Conservation (phyloP, 2,888 invertebrate genomes). For the Parasteatoda lunata region DNA sequence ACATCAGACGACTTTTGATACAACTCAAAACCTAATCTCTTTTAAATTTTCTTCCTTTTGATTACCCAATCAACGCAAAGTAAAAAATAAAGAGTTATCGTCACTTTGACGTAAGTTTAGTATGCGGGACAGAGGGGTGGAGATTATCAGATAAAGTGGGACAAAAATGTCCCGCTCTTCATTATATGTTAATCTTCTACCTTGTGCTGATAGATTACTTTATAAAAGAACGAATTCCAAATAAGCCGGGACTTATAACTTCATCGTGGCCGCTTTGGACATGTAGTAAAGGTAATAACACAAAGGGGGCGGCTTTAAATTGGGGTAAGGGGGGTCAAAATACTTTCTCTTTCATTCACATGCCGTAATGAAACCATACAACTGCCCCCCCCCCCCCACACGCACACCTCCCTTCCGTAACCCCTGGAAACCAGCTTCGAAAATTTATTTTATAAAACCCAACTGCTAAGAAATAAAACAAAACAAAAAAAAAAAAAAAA, state of each 20-base stretch:
- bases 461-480: constrained; percentile 8
- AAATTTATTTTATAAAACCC: constrained; percentile 65
- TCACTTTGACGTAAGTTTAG: not conserved
- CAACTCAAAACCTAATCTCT: not conserved
- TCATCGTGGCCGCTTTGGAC: constrained; percentile 47
- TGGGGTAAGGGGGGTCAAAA: constrained; percentile 14
- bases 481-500: constrained; percentile 37
- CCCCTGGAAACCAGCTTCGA: constrained; percentile 40
- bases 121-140: not conserved
- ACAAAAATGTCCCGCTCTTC: constrained; percentile 30
- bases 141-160: constrained; percentile 53
- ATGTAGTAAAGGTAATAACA: constrained; percentile 57
- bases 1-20: not conserved
- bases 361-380: constrained; percentile 53
- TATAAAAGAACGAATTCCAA: constrained; percentile 53
- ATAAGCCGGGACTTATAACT: constrained; percentile 58
- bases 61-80: not conserved
- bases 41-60: not conserved
- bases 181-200: constrained; percentile 60
- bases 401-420: constrained; percentile 12
- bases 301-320: constrained; percentile 32
- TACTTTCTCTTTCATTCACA: constrained; percentile 40
- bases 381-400: constrained; percentile 1
- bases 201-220: constrained; percentile 37
- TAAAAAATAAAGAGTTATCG: not conserved